Conservation (phyloP, 2,113 vertebrate species). For the Mungos mungo region DNA sequence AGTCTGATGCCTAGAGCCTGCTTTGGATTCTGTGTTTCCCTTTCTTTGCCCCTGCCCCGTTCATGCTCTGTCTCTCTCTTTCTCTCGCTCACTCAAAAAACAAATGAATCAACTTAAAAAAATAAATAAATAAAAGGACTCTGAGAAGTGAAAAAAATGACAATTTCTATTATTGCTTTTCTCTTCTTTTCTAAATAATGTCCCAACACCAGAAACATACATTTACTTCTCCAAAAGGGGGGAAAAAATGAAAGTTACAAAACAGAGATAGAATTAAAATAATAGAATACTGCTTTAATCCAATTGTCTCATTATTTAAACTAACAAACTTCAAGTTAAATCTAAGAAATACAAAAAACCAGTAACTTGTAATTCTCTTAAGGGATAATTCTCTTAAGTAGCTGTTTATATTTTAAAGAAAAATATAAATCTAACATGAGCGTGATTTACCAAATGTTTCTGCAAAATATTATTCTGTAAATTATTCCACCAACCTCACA, state of each 20-base stretch:
- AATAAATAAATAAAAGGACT: background rate
- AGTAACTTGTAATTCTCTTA: slow-evolving; percentile 58
- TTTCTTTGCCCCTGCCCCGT: no score
- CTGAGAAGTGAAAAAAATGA: background rate
- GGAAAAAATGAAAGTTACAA: slow-evolving; percentile 37
- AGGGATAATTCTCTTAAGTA: slow-evolving; percentile 3
- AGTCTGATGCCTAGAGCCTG: no score
- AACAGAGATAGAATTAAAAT: slow-evolving; percentile 29
- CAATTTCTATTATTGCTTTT: background rate
- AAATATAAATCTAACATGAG: slow-evolving; percentile 65
- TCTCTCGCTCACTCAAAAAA: no score
- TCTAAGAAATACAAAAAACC: slow-evolving; percentile 57
- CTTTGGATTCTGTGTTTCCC: no score
- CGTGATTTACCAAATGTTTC: slow-evolving; percentile 51
- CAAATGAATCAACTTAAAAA: no score
- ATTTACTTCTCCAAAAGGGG: slow-evolving; percentile 27
- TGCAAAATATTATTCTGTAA: slow-evolving; percentile 27
- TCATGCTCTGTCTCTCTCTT: no score
- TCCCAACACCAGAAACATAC: background rate
- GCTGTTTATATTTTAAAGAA: slow-evolving; percentile 60
- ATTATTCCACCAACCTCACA: slow-evolving; percentile 9
- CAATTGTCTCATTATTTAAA: slow-evolving; percentile 61
- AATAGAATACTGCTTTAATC: slow-evolving; percentile 45
- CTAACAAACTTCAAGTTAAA: slow-evolving; percentile 52
- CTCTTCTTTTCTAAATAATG: background rate